Percentiles rank a stretch among this genome's conserved stretches.
phyloP scores from a whole-genome alignment of 2,888 invertebrate genomes.

The Netelia fuscicornis region DNA sequence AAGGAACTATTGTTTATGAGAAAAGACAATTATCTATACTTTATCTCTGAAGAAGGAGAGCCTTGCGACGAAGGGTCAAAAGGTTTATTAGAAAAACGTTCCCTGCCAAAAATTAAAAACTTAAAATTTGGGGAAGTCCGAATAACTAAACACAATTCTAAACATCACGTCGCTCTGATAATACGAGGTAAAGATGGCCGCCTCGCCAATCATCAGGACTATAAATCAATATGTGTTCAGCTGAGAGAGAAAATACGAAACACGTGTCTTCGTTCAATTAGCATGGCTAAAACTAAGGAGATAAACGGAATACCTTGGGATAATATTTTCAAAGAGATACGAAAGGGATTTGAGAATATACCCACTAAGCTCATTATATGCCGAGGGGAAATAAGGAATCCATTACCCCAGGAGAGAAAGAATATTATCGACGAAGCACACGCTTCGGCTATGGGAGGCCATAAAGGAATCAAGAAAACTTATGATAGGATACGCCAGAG shows the following conservation, averaged over 20 bases:
- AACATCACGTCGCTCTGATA: not conserved
- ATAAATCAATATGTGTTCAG: not conserved
- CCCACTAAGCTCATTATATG: not conserved
- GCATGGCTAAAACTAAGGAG: conserved; percentile 24
- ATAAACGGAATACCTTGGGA: conserved; percentile 40
- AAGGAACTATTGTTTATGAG: not conserved
- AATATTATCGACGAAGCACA: not conserved
- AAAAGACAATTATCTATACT: not conserved
- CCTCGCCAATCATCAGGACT: not conserved
- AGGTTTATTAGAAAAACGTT: not conserved
- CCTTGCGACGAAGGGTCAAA: conserved; percentile 36
- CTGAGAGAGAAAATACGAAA: not conserved
- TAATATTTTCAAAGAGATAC: not conserved
- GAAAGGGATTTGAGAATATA: not conserved
- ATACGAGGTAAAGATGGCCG: not conserved
- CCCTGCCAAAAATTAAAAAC: conserved; percentile 26
- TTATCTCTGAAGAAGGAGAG: conserved; percentile 3
- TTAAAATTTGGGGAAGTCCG: not conserved
- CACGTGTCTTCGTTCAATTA: not conserved
- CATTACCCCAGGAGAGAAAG: not conserved
- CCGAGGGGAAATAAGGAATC: not conserved
- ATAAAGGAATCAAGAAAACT: not conserved
- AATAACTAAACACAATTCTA: not conserved
- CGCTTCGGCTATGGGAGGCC: not conserved
- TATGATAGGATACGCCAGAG: too few relatives aligned